These are phyloP conservation scores for Synodontis membranacea DNA, from an alignment of 2,113 vertebrate genomes.

Conservation along the genomic window DNA sequence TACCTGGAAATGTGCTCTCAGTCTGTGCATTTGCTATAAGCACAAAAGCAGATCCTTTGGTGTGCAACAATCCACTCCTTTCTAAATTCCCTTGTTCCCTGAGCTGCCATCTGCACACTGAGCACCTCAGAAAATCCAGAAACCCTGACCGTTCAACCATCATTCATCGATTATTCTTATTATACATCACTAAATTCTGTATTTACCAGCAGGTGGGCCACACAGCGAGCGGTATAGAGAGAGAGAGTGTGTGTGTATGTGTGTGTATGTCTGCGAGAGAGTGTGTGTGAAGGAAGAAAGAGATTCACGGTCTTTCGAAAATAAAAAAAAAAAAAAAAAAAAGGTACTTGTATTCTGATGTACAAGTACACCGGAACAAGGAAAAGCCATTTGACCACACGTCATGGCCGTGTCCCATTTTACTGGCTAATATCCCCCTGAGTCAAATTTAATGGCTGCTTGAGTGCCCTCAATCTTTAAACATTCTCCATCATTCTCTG, in stretches of 20 bases:
- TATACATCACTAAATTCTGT: conserved; percentile 47
- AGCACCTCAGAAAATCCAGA: conserved; percentile 43
- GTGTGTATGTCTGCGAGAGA: conserved; percentile 13
- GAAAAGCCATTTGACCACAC: conserved; percentile 60
- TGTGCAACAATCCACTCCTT: conserved; percentile 39
- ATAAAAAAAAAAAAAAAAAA: conserved; percentile 36
- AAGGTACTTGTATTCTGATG: conserved; percentile 51
- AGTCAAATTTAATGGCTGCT: conserved; percentile 58
- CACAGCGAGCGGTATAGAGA: not conserved
- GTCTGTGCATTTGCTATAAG: conserved; percentile 34
- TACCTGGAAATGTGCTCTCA: conserved; percentile 28
- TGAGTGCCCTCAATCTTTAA: conserved; percentile 58
- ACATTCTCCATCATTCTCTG: conserved; percentile 56
- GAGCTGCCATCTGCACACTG: conserved; percentile 43
- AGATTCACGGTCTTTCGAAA: conserved; percentile 31
- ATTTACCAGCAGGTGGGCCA: conserved; percentile 45
- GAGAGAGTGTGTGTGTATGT: not conserved
- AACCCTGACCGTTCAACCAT: conserved; percentile 44
- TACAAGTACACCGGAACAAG: conserved; percentile 57
- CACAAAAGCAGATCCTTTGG: conserved; percentile 38
- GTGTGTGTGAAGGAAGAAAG: conserved; percentile 17
- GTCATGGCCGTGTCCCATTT: conserved; percentile 56
- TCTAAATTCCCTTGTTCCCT: conserved; percentile 39
- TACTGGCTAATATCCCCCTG: conserved; percentile 59
- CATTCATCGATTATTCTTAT: conserved; percentile 56